Percentiles rank a stretch among this genome's conserved stretches.
These are phyloP conservation scores for Corydoras maculifer DNA, from an alignment of 2,113 vertebrate genomes.

Conservation along the genomic window DNA sequence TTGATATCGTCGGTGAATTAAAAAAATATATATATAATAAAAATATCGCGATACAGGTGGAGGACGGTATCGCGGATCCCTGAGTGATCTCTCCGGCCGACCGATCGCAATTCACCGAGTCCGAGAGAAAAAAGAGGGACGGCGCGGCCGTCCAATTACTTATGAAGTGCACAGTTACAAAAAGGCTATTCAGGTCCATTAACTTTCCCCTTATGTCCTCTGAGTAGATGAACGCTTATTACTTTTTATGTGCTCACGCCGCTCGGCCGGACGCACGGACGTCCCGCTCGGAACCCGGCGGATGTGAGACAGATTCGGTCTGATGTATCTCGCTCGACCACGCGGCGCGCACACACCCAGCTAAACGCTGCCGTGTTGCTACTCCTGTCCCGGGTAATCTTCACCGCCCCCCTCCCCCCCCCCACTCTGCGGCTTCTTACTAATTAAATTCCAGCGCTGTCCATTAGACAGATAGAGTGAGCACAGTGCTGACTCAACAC, in stretches of 20 bases:
- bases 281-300: no score
- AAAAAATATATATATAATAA: no score
- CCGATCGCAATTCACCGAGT: constrained; percentile 2
- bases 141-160: constrained; percentile 20
- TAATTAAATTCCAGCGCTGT: constrained; percentile 98
- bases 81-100: no score
- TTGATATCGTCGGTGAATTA: no score
- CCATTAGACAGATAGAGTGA: constrained; percentile 96
- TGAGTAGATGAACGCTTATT: constrained; percentile 29
- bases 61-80: no score
- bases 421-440: constrained; percentile 83
- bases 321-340: constrained; percentile 22
- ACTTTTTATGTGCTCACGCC: constrained; percentile 18
- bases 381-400: constrained; percentile 44
- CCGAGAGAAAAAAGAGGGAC: not conserved
- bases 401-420: constrained; percentile 61
- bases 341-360: constrained; percentile 13
- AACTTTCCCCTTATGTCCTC: constrained; percentile 27
- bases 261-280: not conserved
- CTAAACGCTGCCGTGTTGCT: constrained; percentile 6
- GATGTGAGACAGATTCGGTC: constrained; percentile 9
- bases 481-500: constrained; percentile 91
- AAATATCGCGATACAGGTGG: no score
- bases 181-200: constrained; percentile 32
- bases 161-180: constrained; percentile 21